Percentiles rank a stretch among this genome's conserved stretches.
Conservation (phyloP, 2,797 vertebrate species). For the Octomys mimax region DNA sequence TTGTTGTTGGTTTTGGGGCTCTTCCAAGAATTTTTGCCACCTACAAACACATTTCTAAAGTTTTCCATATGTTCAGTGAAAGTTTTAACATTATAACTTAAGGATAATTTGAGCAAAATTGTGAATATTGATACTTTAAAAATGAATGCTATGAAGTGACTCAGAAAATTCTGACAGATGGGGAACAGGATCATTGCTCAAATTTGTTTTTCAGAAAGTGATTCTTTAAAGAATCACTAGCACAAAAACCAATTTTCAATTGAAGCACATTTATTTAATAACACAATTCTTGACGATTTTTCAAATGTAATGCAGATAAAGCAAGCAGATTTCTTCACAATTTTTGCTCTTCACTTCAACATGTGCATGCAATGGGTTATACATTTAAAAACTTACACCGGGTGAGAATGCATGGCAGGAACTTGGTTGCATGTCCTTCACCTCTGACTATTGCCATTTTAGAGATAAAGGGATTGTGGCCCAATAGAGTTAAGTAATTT, state of each 20-base stretch:
- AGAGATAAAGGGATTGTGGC: neutral
- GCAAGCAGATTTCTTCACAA: neutral
- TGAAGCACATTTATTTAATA: neutral
- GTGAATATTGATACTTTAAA: neutral
- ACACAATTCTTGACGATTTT: neutral
- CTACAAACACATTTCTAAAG: neutral
- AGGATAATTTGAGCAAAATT: neutral
- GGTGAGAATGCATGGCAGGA: too few species aligned
- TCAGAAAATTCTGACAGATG: neutral
- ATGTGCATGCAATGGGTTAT: neutral
- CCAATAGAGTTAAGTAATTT: neutral
- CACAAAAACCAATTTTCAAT: neutral
- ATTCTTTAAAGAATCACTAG: neutral
- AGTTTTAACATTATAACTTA: neutral
- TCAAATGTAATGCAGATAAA: neutral
- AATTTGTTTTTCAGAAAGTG: neutral
- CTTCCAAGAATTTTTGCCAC: neutral
- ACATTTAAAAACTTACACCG: neutral
- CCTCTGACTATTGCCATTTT: neutral
- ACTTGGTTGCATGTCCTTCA: neutral
- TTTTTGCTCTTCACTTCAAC: slow-evolving; percentile 1
- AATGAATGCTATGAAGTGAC: neutral
- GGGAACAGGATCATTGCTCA: neutral
- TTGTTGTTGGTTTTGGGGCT: neutral
- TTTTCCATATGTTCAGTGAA: neutral